A percentile compares a stretch with the other conserved stretches of the same genome.
These are phyloP conservation scores for Zaprionus africanus DNA, from an alignment of 1,140 invertebrate species.

Conservation along the genomic window DNA sequence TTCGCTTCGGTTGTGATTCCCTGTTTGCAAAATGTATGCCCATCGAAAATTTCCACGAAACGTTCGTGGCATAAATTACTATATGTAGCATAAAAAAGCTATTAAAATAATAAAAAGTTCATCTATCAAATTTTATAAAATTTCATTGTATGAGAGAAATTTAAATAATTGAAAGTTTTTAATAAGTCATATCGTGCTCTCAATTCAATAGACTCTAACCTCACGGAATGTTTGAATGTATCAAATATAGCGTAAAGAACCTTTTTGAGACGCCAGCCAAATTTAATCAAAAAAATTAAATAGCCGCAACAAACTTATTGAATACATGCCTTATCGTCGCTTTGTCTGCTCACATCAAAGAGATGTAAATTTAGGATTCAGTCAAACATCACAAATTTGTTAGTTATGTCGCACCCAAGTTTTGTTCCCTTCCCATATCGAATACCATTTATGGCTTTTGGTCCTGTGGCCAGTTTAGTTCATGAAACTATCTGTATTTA, in stretches of 20 bases:
- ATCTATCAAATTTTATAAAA: background rate
- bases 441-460: background rate
- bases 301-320: background rate
- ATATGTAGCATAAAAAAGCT: background rate
- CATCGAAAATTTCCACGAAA: background rate
- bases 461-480: background rate
- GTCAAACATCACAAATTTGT: background rate
- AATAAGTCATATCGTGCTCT: background rate
- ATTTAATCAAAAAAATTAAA: background rate
- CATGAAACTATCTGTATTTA: slow-evolving; percentile 26
- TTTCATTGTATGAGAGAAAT: background rate
- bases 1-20: background rate
- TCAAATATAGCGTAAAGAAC: background rate
- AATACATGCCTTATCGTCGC: background rate
- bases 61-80: background rate
- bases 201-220: too few species aligned
- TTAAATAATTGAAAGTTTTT: background rate
- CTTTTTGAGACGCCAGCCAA: background rate
- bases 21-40: background rate
- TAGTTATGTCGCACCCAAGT: background rate
- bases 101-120: slow-evolving; percentile 6
- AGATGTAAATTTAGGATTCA: background rate
- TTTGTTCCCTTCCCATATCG: background rate
- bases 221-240: background rate
- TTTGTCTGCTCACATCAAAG: background rate